A percentile compares a stretch with the other conserved stretches of the same genome.
Conservation (phyloP, 2,113 vertebrate genomes). For the Herpailurus yagouaroundi region DNA sequence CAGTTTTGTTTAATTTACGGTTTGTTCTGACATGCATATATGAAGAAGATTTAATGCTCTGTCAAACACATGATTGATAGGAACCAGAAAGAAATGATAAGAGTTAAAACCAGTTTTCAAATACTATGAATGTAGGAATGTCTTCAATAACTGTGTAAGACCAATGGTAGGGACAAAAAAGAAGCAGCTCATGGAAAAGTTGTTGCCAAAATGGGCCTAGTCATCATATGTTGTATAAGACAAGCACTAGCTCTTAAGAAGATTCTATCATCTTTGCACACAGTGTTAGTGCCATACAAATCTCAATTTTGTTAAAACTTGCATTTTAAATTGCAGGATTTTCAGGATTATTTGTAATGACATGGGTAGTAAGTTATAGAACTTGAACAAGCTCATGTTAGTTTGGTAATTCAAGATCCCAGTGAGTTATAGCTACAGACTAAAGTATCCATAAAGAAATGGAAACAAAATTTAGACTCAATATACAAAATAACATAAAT, state of each 20-base stretch:
- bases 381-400: not conserved
- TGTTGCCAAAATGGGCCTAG: not conserved
- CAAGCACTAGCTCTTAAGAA: not conserved
- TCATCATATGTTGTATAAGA: not conserved
- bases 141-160: not conserved
- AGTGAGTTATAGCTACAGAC: not conserved
- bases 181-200: not conserved
- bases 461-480: not conserved
- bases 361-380: not conserved
- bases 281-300: not conserved
- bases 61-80: not conserved
- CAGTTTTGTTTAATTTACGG: conserved; percentile 1
- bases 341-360: conserved; percentile 1
- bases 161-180: not conserved
- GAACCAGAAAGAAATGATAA: conserved; percentile 15
- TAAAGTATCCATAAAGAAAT: not conserved
- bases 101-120: conserved; percentile 38
- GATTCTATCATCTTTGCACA: not conserved
- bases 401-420: not conserved
- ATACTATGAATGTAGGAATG: not conserved
- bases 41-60: not conserved
- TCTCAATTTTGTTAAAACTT: conserved; percentile 27
- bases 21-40: not conserved
- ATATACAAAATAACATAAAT: not conserved
- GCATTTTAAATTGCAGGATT: not conserved